Evolutionary conservation across 2,888 invertebrate genomes (phyloP), one percentile per base, ranked within the genome.

Genomic region (Pherbina coryleti): DNA sequence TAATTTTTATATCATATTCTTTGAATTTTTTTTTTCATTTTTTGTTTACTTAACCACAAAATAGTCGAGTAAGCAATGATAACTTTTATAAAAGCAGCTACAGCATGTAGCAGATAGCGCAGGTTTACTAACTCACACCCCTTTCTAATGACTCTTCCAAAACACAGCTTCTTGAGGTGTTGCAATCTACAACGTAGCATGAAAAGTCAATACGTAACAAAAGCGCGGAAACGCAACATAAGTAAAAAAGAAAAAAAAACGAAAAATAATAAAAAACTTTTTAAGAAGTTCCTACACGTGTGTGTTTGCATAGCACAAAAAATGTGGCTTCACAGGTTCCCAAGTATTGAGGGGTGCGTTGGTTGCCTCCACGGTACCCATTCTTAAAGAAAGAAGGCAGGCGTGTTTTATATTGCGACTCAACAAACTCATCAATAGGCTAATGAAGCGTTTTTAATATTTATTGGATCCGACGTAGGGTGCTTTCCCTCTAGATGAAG

Each of bases 281-380:
- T 2, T 22, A 60, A 55, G 28, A 66, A 67, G 72, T 72, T 67
- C 51, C 70, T 70, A 77, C 79, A 79, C 79, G 79, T 79, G 79
- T 75, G 64, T 79, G 57, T 79, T 79, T 79, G 55, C 72, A 62
- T 25, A 69, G 60, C 75, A 57, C 57, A 75, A 67, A 67, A n/a
- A 66, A 37, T 37, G 25, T 19, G n/a, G 17, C 75, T 37, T 5
- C 31, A 57, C 75, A 75, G 75, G 67, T 69, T 75, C 19, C 53
- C 34, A 34, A 31, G 31, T 34, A 71, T 31, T 71, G 53, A 19
- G 19, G 17, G 53, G 53, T 70, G 17, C 11, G 28, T 37, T 37
- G 44, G 44, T 14, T 34, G 9, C 31, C 64, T 14, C 2, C 34
- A 31, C 22, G 53, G 5, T 19, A 55, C 5, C 37, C 5, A 37